These are phyloP conservation scores for Drosophila gaucha DNA, from an alignment of 2,888 invertebrate species.

Conservation along the genomic window DNA sequence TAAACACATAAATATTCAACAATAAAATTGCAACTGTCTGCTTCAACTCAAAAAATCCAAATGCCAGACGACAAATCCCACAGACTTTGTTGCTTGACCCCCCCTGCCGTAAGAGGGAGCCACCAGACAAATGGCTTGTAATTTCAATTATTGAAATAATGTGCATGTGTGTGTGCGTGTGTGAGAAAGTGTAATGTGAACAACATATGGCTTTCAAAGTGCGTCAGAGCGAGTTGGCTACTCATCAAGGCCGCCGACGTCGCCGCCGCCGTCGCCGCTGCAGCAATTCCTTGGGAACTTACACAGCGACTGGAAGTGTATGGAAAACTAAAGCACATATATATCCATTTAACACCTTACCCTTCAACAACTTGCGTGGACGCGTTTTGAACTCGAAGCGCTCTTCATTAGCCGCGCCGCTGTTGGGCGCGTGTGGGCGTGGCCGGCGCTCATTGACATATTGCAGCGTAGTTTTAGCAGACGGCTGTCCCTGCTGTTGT, in stretches of 20 bases:
- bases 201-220: constrained; percentile 43
- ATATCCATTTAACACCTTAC: constrained; percentile 57
- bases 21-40: constrained; percentile 20
- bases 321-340: constrained; percentile 2
- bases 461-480: constrained; percentile 80
- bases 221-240: constrained; percentile 52
- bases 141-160: constrained; percentile 64
- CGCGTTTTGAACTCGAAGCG: constrained; percentile 84
- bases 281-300: constrained; percentile 11
- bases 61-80: constrained; percentile 16
- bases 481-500: constrained; percentile 60
- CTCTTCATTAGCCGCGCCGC: constrained; percentile 69
- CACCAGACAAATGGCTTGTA: constrained; percentile 16
- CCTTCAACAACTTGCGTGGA: constrained; percentile 84
- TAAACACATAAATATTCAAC: neutral
- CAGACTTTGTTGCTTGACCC: neutral
- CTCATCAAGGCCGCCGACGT: constrained; percentile 6
- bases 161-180: constrained; percentile 28
- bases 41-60: neutral
- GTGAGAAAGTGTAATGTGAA: constrained; percentile 40
- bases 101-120: neutral
- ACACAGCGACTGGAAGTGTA: constrained; percentile 66
- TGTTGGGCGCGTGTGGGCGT: constrained; percentile 73
- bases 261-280: neutral
- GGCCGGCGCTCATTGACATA: constrained; percentile 84